Conservation (phyloP, 2,113 vertebrate species). For the Stercorarius parasiticus region DNA sequence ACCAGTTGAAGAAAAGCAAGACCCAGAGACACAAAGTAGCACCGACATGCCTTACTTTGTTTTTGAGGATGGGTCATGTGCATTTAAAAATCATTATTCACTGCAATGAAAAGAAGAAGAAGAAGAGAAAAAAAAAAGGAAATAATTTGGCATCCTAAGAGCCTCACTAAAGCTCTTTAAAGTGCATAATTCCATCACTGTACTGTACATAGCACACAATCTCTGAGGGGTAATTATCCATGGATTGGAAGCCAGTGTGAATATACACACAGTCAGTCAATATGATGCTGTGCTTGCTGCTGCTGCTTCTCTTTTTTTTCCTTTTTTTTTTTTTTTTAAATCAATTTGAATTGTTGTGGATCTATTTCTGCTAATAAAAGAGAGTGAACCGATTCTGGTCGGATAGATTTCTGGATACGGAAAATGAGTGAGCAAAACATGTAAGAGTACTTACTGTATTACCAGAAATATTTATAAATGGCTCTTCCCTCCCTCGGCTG, state of each 20-base stretch:
- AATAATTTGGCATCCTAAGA: constrained; percentile 37
- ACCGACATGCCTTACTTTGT: neutral
- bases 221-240: constrained; percentile 59
- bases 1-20: neutral
- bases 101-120: neutral
- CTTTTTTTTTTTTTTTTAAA: neutral
- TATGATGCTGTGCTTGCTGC: constrained; percentile 14
- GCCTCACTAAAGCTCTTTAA: constrained; percentile 41
- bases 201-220: constrained; percentile 37
- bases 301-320: neutral
- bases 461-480: constrained; percentile 72
- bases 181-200: constrained; percentile 39
- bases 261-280: constrained; percentile 49
- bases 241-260: constrained; percentile 56
- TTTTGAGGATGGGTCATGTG: neutral
- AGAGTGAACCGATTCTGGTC: constrained; percentile 56
- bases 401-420: constrained; percentile 63
- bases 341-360: constrained; percentile 64
- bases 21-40: neutral
- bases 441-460: constrained; percentile 68
- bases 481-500: constrained; percentile 49
- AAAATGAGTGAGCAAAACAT: constrained; percentile 61
- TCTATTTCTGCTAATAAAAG: constrained; percentile 67
- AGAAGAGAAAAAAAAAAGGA: neutral
- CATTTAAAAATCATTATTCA: constrained; percentile 41